These are phyloP conservation scores for Sebastes nivosus DNA, from an alignment of 2,797 vertebrate species.

Conservation along the genomic window DNA sequence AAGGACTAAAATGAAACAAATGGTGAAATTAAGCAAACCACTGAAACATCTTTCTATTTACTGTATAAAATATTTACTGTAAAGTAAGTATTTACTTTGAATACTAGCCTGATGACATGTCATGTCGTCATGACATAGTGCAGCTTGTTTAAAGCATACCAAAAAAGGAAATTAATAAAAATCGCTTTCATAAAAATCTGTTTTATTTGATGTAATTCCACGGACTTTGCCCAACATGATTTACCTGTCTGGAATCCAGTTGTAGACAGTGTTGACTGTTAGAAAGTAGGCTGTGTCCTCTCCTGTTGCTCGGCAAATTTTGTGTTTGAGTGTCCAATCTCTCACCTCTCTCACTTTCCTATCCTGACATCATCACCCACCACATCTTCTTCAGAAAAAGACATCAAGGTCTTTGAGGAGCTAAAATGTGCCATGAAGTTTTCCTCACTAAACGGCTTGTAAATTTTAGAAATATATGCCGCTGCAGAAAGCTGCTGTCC, in stretches of 20 bases:
- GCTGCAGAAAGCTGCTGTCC: not conserved
- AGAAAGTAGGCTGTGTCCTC: not conserved
- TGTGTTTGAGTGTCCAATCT: constrained; percentile 34
- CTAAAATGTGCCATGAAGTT: constrained; percentile 26
- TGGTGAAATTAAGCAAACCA: not conserved
- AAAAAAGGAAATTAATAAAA: not conserved
- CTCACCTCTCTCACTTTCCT: constrained; percentile 15
- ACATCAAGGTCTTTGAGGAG: constrained; percentile 4
- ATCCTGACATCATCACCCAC: constrained; percentile 2
- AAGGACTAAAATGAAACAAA: not conserved
- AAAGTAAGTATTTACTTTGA: constrained; percentile 8
- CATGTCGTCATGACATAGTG: not conserved
- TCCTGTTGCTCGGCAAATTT: constrained; percentile 44
- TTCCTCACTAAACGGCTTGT: constrained; percentile 12
- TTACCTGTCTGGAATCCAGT: not conserved
- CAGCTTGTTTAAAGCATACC: not conserved
- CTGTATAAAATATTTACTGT: not conserved
- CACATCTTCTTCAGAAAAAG: constrained; percentile 28
- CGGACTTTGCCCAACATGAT: not conserved
- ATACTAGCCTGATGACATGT: not conserved
- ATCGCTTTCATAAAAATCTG: not conserved
- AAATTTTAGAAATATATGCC: constrained; percentile 17
- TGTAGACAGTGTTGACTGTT: not conserved
- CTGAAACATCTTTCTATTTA: not conserved
- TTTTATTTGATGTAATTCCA: constrained; percentile 13